These are phyloP conservation scores for Eupithecia dodoneata DNA, from an alignment of 2,888 invertebrate species.

Conservation along the genomic window DNA sequence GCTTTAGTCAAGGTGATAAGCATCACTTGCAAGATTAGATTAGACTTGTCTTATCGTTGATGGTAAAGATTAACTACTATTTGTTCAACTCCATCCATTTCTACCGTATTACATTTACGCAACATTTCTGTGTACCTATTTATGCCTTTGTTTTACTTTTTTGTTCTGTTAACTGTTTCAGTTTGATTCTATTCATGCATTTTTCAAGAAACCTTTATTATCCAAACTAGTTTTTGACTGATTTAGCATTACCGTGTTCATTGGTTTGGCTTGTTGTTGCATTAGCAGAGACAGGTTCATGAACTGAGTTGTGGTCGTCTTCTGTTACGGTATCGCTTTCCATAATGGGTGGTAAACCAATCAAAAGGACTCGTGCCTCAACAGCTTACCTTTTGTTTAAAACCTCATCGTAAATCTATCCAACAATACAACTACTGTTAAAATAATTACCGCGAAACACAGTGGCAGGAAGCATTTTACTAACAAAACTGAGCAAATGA, in stretches of 20 bases:
- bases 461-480: conserved; percentile 73
- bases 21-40: conserved; percentile 71
- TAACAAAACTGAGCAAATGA: conserved; percentile 61
- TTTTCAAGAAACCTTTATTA: background rate
- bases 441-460: conserved; percentile 69
- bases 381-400: conserved; percentile 33
- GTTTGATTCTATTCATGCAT: background rate
- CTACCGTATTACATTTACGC: conserved; percentile 63
- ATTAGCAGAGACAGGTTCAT: conserved; percentile 15
- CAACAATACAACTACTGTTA: conserved; percentile 60
- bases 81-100: conserved; percentile 63
- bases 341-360: conserved; percentile 18
- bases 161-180: background rate
- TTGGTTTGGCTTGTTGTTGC: conserved; percentile 10
- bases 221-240: conserved; percentile 1
- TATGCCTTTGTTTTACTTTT: conserved; percentile 27
- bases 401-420: conserved; percentile 46
- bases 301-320: conserved; percentile 17
- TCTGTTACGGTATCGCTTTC: conserved; percentile 19
- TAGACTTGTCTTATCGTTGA: conserved; percentile 65
- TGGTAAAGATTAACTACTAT: conserved; percentile 80
- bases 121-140: conserved; percentile 36
- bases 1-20: conserved; percentile 71
- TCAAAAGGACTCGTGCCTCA: conserved; percentile 35
- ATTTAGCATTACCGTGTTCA: conserved; percentile 4